phyloP scores from a whole-genome alignment of 2,888 invertebrate species.

The Eilema sororculum region DNA sequence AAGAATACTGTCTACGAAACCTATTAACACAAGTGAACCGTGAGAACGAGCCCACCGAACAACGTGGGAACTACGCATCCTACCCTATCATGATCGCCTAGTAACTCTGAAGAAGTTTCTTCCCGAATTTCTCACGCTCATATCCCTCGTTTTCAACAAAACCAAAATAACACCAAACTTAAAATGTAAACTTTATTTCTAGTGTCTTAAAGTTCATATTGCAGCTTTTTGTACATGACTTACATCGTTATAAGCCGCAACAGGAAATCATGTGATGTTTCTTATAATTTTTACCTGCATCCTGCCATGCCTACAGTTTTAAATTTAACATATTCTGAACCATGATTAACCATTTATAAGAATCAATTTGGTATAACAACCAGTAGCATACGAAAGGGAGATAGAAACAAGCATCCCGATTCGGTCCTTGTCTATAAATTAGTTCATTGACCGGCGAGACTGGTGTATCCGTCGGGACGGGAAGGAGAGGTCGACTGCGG shows the following conservation, averaged over 20 bases:
- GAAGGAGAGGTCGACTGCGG: slow-evolving; percentile 67
- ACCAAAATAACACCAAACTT: slow-evolving; percentile 54
- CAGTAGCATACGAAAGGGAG: slow-evolving; percentile 48
- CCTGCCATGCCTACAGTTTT: slow-evolving; percentile 34
- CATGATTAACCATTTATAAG: slow-evolving; percentile 29
- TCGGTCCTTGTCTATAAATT: slow-evolving; percentile 67
- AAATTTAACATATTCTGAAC: slow-evolving; percentile 20
- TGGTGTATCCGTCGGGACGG: slow-evolving; percentile 65
- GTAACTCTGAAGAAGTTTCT: slow-evolving; percentile 83
- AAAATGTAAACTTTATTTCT: slow-evolving; percentile 44
- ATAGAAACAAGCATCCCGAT: slow-evolving; percentile 71
- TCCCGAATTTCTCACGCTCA: slow-evolving; percentile 86
- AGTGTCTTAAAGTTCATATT: slow-evolving; percentile 43
- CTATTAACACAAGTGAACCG: slow-evolving; percentile 48
- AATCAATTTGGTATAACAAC: slow-evolving; percentile 25
- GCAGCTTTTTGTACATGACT: slow-evolving; percentile 30
- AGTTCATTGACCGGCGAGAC: slow-evolving; percentile 71
- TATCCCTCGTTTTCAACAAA: slow-evolving; percentile 76
- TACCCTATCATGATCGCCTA: slow-evolving; percentile 68
- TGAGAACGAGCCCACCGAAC: slow-evolving; percentile 57
- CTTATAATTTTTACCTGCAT: slow-evolving; percentile 66
- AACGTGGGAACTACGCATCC: slow-evolving; percentile 72
- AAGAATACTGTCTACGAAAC: slow-evolving; percentile 35
- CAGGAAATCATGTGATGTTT: slow-evolving; percentile 65
- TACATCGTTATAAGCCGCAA: slow-evolving; percentile 55